Percentiles rank a stretch among this genome's conserved stretches.
phyloP scores from a whole-genome alignment of 2,113 vertebrate species.

The Conger conger region DNA sequence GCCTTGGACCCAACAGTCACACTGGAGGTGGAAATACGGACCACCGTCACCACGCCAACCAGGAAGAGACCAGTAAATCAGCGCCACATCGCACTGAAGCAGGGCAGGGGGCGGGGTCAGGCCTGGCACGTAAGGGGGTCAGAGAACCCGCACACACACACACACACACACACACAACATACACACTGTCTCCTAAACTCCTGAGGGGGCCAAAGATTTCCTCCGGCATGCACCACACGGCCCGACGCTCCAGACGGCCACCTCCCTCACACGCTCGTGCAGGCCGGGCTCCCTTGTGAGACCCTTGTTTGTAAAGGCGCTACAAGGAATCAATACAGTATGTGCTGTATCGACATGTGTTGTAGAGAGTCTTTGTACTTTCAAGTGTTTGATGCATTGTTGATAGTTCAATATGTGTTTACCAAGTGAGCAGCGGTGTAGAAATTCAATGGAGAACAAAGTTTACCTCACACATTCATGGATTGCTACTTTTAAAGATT shows the following conservation, averaged over 20 bases:
- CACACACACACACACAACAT: conserved; percentile 21
- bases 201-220: neutral
- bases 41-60: neutral
- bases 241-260: neutral
- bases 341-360: conserved; percentile 52
- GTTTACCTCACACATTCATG: neutral
- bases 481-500: conserved; percentile 16
- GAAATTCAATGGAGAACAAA: conserved; percentile 21
- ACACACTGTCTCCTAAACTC: conserved; percentile 23
- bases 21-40: conserved; percentile 10
- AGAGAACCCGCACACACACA: no score
- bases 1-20: conserved; percentile 62
- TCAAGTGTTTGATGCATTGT: conserved; percentile 49
- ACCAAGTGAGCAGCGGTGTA: conserved; percentile 9
- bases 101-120: neutral
- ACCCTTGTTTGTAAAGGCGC: conserved; percentile 47
- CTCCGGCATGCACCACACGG: neutral
- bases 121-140: neutral
- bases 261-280: neutral
- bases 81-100: neutral
- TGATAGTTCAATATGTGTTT: conserved; percentile 45
- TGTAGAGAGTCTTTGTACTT: conserved; percentile 40
- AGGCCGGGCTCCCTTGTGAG: conserved; percentile 33
- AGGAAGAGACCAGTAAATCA: neutral
- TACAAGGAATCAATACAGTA: conserved; percentile 53